A percentile compares a stretch with the other conserved stretches of the same genome.
Evolutionary conservation across 2,113 vertebrate genomes (phyloP).

Genomic region (Labeo rohita): DNA sequence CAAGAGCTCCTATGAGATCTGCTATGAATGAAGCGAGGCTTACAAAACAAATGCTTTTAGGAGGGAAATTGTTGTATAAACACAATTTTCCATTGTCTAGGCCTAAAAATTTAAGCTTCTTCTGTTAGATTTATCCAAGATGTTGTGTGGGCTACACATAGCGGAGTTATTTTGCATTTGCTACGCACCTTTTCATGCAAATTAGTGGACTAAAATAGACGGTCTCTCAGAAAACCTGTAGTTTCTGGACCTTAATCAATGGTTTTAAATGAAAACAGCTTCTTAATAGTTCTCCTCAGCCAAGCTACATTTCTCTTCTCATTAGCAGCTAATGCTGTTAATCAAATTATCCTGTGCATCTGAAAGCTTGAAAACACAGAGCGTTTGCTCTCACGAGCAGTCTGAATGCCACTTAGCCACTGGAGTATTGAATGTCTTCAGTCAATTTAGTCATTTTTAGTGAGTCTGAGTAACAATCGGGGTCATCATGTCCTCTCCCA

Average conservation of each 20-base stretch:
- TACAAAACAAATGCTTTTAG: constrained; percentile 7
- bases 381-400: constrained; percentile 67
- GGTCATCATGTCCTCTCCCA: constrained; percentile 64
- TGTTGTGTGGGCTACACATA: not conserved
- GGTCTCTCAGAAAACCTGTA: not conserved
- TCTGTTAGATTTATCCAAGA: not conserved
- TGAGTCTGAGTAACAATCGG: constrained; percentile 65
- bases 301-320: constrained; percentile 64
- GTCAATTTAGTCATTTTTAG: constrained; percentile 70
- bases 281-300: constrained; percentile 45
- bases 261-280: constrained; percentile 36
- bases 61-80: not conserved
- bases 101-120: not conserved
- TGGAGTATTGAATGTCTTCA: constrained; percentile 65
- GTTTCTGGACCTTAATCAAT: constrained; percentile 33
- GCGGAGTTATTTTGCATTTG: not conserved
- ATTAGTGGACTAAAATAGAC: not conserved
- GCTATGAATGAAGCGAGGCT: constrained; percentile 30
- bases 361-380: constrained; percentile 70
- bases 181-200: not conserved
- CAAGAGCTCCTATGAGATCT: not conserved
- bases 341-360: constrained; percentile 71
- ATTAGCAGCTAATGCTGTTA: constrained; percentile 67
- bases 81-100: not conserved
- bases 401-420: constrained; percentile 76